Evolutionary conservation across 2,113 vertebrate species (phyloP).

Genomic region (Pardalotus punctatus): DNA sequence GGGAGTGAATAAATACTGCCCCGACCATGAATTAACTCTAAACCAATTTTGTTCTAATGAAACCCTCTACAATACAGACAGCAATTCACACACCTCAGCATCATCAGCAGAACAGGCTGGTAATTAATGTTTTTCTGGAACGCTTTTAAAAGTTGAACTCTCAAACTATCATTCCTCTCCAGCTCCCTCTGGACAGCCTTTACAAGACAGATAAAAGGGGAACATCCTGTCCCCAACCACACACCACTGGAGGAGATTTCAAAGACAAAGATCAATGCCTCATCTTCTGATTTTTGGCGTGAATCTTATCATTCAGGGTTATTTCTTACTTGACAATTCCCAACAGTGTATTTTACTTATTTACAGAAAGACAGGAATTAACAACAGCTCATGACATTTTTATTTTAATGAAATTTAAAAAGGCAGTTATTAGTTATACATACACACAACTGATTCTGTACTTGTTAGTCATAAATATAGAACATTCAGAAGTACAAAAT

Average conservation of each 20-base stretch:
- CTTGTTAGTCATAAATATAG: slow-evolving; percentile 77
- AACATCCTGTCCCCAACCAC: neutral
- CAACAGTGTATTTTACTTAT: neutral
- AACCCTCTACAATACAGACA: neutral
- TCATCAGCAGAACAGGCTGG: neutral
- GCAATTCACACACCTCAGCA: neutral
- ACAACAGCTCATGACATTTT: slow-evolving; percentile 68
- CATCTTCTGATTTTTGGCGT: neutral
- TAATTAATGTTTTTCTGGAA: neutral
- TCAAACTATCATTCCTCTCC: neutral
- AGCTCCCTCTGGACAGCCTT: neutral
- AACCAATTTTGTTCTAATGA: neutral
- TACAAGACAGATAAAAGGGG: neutral
- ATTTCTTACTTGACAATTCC: neutral
- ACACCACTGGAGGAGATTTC: neutral
- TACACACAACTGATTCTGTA: slow-evolving; percentile 71
- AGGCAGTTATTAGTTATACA: slow-evolving; percentile 78
- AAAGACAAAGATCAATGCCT: neutral
- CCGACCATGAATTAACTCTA: neutral
- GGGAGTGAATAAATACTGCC: neutral
- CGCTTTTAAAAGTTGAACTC: neutral
- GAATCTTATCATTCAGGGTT: neutral
- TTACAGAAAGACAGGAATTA: neutral
- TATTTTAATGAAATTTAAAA: slow-evolving; percentile 79
- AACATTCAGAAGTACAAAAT: slow-evolving; percentile 77